phyloP scores from a whole-genome alignment of 2,888 invertebrate species.

The Troides aeacus region DNA sequence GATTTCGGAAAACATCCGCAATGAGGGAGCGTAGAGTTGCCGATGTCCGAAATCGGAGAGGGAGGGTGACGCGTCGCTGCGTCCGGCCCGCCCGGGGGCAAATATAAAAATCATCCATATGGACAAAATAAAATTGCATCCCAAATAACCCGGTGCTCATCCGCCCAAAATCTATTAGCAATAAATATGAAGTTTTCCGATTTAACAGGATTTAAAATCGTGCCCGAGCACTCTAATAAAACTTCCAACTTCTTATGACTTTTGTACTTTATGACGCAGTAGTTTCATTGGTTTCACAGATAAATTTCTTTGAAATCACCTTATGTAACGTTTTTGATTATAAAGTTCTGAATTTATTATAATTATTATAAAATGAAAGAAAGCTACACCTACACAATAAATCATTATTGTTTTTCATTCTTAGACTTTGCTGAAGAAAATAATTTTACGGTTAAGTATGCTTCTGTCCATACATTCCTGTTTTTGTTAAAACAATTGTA shows the following conservation, averaged over 20 bases:
- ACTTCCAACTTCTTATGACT: conserved; percentile 63
- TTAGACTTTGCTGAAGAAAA: too few relatives aligned
- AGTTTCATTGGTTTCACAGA: conserved; percentile 56
- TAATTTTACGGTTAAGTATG: too few relatives aligned
- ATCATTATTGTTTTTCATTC: too few relatives aligned
- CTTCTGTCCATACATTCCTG: too few relatives aligned
- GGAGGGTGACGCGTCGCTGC: conserved; percentile 51
- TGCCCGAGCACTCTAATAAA: conserved; percentile 55
- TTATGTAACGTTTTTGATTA: conserved; percentile 4
- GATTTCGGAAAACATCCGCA: conserved; percentile 36
- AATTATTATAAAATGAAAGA: too few relatives aligned
- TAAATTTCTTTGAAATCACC: conserved; percentile 27
- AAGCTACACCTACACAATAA: too few relatives aligned
- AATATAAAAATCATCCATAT: conserved; percentile 79
- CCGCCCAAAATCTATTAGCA: conserved; percentile 79
- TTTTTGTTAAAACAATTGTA: too few relatives aligned
- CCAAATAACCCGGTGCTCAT: conserved; percentile 76
- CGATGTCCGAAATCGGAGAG: conserved; percentile 64
- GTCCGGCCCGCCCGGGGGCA: conserved; percentile 60
- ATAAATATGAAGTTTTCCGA: conserved; percentile 80
- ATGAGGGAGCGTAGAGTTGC: conserved; percentile 54
- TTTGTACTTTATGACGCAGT: conserved; percentile 66
- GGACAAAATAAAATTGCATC: conserved; percentile 80
- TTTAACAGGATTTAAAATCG: conserved; percentile 76
- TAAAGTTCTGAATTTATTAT: too few relatives aligned